Conservation (phyloP, 92 coral and sea anemone species). For the Bergia sp. region DNA sequence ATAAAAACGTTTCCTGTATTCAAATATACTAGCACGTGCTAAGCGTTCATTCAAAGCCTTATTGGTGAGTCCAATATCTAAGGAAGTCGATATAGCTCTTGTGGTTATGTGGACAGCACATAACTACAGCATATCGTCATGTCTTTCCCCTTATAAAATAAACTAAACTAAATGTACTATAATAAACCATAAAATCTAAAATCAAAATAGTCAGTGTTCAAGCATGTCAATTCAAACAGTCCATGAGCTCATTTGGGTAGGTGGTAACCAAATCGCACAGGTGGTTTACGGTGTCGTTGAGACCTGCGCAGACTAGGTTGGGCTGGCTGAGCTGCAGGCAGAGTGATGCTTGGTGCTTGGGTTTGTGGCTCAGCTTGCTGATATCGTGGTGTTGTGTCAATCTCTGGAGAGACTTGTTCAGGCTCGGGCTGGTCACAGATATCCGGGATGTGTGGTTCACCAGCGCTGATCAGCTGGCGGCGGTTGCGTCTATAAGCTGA, state of each 20-base stretch:
- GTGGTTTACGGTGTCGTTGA: background rate
- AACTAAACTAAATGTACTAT: background rate
- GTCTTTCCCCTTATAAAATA: background rate
- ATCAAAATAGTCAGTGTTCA: background rate
- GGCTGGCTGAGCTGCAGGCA: background rate
- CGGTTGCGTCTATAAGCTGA: constrained; percentile 25
- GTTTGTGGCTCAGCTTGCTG: background rate
- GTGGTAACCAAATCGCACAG: background rate
- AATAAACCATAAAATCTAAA: constrained; percentile 4
- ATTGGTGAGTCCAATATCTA: too few species aligned
- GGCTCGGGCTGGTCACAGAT: background rate
- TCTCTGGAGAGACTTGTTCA: background rate
- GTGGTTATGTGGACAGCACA: too few species aligned
- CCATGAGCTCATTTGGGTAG: background rate
- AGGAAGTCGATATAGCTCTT: too few species aligned
- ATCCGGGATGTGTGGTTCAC: background rate
- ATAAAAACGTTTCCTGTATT: too few species aligned
- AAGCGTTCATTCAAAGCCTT: too few species aligned
- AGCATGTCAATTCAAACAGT: background rate
- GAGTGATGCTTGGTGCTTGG: background rate
- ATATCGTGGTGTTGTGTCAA: background rate
- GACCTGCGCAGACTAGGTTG: background rate
- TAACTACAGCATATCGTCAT: background rate
- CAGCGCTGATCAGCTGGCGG: background rate
- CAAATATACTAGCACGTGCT: too few species aligned